phyloP scores from a whole-genome alignment of 2,797 vertebrate species.

The Poeciliopsis paucimaculata region DNA sequence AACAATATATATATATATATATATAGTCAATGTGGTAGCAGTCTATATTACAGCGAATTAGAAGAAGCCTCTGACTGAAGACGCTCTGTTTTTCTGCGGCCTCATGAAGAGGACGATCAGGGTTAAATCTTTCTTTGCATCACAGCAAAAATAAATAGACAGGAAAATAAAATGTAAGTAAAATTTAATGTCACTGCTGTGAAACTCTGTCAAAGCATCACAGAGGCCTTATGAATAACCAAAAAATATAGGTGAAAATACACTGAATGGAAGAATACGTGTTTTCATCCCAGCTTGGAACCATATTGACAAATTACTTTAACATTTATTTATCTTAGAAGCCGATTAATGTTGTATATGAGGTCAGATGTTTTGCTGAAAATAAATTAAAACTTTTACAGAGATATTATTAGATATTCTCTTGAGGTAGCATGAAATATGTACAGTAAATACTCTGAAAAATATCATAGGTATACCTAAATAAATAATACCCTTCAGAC shows the following conservation, averaged over 20 bases:
- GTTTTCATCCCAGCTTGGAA: not conserved
- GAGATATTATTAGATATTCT: not conserved
- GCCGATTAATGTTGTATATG: not conserved
- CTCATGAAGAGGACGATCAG: too few relatives aligned
- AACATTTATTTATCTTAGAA: not conserved
- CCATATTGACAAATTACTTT: not conserved
- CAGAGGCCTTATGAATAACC: not conserved
- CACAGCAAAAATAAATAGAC: not conserved
- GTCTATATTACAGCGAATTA: too few relatives aligned
- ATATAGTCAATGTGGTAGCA: too few relatives aligned
- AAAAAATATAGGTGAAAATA: not conserved
- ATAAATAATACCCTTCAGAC: not conserved
- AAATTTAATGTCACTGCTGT: not conserved
- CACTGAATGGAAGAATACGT: not conserved
- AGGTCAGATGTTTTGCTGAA: not conserved
- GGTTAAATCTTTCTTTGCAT: too few relatives aligned
- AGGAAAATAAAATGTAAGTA: not conserved
- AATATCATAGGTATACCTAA: not conserved
- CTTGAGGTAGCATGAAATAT: not conserved
- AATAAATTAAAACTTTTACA: not conserved
- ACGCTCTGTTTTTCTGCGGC: too few relatives aligned
- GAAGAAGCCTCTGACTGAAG: too few relatives aligned
- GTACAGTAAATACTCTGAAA: not conserved
- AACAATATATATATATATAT: too few relatives aligned
- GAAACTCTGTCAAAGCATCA: not conserved